Conservation (phyloP, 2,113 vertebrate genomes). For the Austrofundulus limnaeus region DNA sequence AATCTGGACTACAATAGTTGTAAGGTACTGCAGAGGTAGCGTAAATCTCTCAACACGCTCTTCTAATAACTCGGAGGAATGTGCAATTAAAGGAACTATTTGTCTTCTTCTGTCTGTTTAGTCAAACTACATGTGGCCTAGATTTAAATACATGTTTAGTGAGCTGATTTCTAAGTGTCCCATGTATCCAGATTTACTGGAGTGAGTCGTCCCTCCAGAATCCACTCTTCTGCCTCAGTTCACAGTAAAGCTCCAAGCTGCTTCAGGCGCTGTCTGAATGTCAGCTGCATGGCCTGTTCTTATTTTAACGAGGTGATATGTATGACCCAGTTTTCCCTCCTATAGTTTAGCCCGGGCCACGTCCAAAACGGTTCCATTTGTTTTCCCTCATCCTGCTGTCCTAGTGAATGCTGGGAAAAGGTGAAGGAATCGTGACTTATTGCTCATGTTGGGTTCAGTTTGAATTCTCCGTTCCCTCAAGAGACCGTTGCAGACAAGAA, state of each 20-base stretch:
- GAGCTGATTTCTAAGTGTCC: conserved; percentile 43
- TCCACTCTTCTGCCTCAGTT: conserved; percentile 71
- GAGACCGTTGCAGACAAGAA: neutral
- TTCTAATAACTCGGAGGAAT: neutral
- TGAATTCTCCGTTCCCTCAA: neutral
- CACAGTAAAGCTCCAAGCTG: conserved; percentile 62
- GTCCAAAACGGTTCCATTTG: conserved; percentile 23
- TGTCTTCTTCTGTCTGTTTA: conserved; percentile 11
- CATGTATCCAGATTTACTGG: conserved; percentile 45
- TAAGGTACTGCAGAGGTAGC: neutral
- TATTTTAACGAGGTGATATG: conserved; percentile 65
- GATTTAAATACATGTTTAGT: conserved; percentile 39
- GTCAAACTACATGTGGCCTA: conserved; percentile 10
- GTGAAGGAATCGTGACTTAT: conserved; percentile 9
- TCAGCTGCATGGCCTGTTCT: conserved; percentile 67
- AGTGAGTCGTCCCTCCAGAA: conserved; percentile 56
- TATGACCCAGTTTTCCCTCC: conserved; percentile 63
- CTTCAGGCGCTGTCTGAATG: conserved; percentile 69
- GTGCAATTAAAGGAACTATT: neutral
- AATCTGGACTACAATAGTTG: neutral
- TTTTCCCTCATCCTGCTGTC: conserved; percentile 13
- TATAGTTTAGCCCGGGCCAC: conserved; percentile 41
- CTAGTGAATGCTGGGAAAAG: conserved; percentile 1
- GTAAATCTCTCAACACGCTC: neutral
- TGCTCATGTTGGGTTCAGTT: conserved; percentile 3